phyloP scores from a whole-genome alignment of 92 coral and sea anemone species.

The Chrysogorgia sp. region DNA sequence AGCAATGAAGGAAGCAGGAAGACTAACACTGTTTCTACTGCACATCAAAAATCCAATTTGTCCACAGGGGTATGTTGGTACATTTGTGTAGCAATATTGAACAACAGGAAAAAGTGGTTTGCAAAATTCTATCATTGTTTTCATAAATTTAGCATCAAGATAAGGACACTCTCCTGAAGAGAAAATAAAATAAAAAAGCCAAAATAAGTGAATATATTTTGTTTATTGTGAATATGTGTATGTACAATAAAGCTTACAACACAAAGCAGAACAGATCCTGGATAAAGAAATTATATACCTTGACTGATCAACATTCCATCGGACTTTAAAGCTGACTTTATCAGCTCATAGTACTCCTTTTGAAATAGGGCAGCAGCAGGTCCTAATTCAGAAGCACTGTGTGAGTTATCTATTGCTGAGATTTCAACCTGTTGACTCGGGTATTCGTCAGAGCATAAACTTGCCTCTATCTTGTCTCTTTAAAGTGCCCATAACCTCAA shows the following conservation, averaged over 20 bases:
- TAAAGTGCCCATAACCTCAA: too few relatives aligned
- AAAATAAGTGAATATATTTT: not conserved
- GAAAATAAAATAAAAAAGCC: not conserved
- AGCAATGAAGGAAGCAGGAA: not conserved
- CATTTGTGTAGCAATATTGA: slow-evolving; percentile 80
- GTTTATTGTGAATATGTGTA: not conserved
- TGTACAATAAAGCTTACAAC: not conserved
- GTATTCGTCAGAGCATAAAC: too few relatives aligned
- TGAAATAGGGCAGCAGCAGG: slow-evolving; percentile 91
- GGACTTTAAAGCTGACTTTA: slow-evolving; percentile 82
- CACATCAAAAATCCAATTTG: slow-evolving; percentile 95
- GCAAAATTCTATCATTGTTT: slow-evolving; percentile 77
- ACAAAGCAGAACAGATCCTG: not conserved
- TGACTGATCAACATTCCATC: slow-evolving; percentile 90
- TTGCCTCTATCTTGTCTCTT: too few relatives aligned
- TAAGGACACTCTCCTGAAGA: slow-evolving; percentile 84
- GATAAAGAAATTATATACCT: slow-evolving; percentile 61
- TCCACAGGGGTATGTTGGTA: slow-evolving; percentile 96
- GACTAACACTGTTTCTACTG: slow-evolving; percentile 63
- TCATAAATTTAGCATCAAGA: slow-evolving; percentile 79
- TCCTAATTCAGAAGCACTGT: slow-evolving; percentile 45
- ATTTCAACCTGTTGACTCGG: too few relatives aligned
- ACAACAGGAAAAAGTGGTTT: slow-evolving; percentile 73
- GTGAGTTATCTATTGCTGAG: not conserved
- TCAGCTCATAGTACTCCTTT: slow-evolving; percentile 83